Conservation (phyloP, 2,888 invertebrate genomes). For the Creontiades dilutus region DNA sequence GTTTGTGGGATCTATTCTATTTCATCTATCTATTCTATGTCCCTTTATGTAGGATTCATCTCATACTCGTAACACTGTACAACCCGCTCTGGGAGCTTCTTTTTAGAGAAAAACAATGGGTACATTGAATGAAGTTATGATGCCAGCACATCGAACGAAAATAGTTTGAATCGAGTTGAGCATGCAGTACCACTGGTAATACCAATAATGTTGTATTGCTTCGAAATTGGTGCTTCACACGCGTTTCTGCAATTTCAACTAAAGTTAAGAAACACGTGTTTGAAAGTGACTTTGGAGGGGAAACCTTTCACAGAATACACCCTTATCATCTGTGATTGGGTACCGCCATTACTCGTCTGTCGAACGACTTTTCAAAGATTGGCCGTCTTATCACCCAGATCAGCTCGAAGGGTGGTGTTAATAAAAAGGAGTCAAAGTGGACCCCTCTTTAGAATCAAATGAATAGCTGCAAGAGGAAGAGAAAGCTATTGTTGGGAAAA, state of each 20-base stretch:
- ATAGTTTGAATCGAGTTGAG: too few relatives aligned
- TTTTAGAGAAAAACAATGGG: too few relatives aligned
- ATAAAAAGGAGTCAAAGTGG: conserved; percentile 43
- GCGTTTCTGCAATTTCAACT: neutral
- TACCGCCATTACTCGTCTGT: conserved; percentile 8
- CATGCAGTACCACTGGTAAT: too few relatives aligned
- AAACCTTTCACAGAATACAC: neutral
- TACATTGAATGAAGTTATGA: too few relatives aligned
- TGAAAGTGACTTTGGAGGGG: neutral
- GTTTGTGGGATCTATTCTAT: too few relatives aligned
- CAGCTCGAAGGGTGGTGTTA: conserved; percentile 8
- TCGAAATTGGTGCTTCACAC: too few relatives aligned
- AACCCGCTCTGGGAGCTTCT: too few relatives aligned
- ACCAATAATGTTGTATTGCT: too few relatives aligned
- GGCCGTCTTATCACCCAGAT: neutral
- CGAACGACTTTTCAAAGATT: conserved; percentile 29
- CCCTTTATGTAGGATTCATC: too few relatives aligned
- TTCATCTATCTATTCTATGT: too few relatives aligned
- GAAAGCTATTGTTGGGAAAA: conserved; percentile 33
- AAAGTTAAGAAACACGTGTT: neutral
- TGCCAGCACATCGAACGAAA: too few relatives aligned
- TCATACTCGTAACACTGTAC: too few relatives aligned
- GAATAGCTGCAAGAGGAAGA: neutral
- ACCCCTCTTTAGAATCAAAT: conserved; percentile 31
- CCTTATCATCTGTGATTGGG: neutral